Base-by-base conservation (phyloP, 2,888 invertebrate genomes). In the Parelbella ahira region DNA sequence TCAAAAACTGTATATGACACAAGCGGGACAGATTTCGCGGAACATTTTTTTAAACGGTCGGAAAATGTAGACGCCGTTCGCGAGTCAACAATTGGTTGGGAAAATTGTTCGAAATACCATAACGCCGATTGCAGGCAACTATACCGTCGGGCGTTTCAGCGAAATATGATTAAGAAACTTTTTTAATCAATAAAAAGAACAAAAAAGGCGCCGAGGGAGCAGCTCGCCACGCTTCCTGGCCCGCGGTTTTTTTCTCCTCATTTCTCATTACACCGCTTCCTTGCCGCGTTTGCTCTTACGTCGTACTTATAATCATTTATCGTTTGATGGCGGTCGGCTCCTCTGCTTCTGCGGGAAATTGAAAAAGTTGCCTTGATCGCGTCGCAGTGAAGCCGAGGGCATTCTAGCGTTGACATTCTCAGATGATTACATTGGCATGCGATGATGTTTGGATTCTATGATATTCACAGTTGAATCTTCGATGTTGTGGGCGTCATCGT, bases 281-380 rank as follows among this genome's bases (percentile, higher is more conserved):
- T n/a, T n/a, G n/a, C n/a, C 64, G 64, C 69, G 75, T 70, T 76
- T 75, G 70, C 74, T 72, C 62, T 73, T 72, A 69, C 81, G 70
- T 77, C 75, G 77, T 71, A 76, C 72, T 80, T 79, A 75, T 80
- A 82, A 84, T 86, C 80, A 76, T 75, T 81, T 78, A 79, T 60
- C 82, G 86, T 86, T 86, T 84, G 86, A 83, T 74, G 79, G 68
- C 67, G 65, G 62, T 58, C 62, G 65, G 68, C 68, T 62, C 58
- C 45, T 49, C 48, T 49, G 49, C 63, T 71, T 66, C 62, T n/a
- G n/a, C n/a, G 64, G 81, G 77, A 77, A 80, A 81, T 80, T 81
- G 78, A 78, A 80, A 81, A 81, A 81, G 71, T 80, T 79, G 45
- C 36, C 44, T 47, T 53, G 58, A 61, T 67, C 53, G 48, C 47